These are phyloP conservation scores for Globodera ellingtonae DNA, from an alignment of 1,140 invertebrate species.

Conservation along the genomic window DNA sequence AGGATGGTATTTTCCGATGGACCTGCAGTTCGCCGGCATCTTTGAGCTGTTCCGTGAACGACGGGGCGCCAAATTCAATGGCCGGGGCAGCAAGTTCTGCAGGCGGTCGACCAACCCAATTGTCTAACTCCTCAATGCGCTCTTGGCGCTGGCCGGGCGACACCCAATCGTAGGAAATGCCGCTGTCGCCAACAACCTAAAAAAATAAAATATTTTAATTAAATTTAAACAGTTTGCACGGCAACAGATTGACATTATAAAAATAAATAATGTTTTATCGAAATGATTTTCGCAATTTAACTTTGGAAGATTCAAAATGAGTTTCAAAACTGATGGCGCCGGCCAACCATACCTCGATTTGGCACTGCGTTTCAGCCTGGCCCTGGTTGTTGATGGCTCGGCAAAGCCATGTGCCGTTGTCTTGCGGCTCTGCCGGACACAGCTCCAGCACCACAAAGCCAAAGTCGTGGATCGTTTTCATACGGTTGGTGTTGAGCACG, in stretches of 20 bases:
- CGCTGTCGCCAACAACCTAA: slow-evolving; percentile 73
- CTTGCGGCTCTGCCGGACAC: slow-evolving; percentile 85
- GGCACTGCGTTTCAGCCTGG: slow-evolving; percentile 88
- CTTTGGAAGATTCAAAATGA: not conserved
- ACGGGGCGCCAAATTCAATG: slow-evolving; percentile 57
- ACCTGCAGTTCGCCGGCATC: slow-evolving; percentile 53
- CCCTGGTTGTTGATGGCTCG: slow-evolving; percentile 84
- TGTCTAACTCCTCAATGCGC: slow-evolving; percentile 58
- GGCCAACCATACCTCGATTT: slow-evolving; percentile 77
- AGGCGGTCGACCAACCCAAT: slow-evolving; percentile 58
- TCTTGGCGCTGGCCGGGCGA: slow-evolving; percentile 87
- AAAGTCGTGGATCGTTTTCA: slow-evolving; percentile 92
- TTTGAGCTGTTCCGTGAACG: slow-evolving; percentile 53
- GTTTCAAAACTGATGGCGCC: slow-evolving; percentile 71
- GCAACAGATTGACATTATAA: too few species aligned
- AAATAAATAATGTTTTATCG: too few species aligned
- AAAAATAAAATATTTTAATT: slow-evolving; percentile 69
- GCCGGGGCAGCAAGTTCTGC: slow-evolving; percentile 52
- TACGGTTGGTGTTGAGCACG: slow-evolving; percentile 73
- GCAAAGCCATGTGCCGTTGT: slow-evolving; percentile 84
- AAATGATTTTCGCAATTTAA: too few species aligned
- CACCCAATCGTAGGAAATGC: slow-evolving; percentile 89
- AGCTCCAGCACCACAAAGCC: slow-evolving; percentile 94
- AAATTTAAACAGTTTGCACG: not conserved
- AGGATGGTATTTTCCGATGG: too few species aligned